Base-by-base conservation (phyloP, 2,113 vertebrate genomes). In the Eulacestoma nigropectus region DNA sequence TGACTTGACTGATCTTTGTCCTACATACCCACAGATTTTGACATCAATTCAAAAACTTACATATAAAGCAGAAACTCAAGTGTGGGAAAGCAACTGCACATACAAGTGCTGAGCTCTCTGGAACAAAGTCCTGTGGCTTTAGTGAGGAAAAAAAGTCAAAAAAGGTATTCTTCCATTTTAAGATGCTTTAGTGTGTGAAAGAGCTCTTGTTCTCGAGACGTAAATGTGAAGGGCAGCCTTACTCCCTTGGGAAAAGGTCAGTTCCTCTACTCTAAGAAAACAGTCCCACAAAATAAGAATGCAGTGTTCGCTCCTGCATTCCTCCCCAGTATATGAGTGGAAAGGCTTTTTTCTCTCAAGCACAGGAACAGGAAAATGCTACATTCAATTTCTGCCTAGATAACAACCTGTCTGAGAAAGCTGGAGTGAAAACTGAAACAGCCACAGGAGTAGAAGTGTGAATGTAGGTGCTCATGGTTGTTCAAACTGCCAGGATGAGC, bases 221-320 rank as follows among this genome's bases (percentile, higher is more conserved):
- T 2, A 7, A 76, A 84, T 33, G 42, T 4, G 2, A 85, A 77
- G 75, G 70, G 63, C 59, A 86, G 75, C 25, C 74, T 68, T 10
- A 1, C 42, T 95, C 82, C 84, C 84, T 74, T 94, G 67, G 82
- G 93, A 97, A 93, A 90, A 85, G 11, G 53, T 65, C 81, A 95
- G 57, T 29, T 85, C 57, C 70, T 59, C 47, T 21, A 11, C 32
- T n/a, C 67, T 26, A 64, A 87, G 59, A 63, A 85, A 92, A 93
- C 0, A 6, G 46, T 56, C 69, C 39, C 42, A 44, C 41, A 79
- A 73, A 85, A n/a, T 42, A 69, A 83, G 87, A 94, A 90, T 65
- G 62, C 69, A 46, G 47, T 1, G 0, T 23, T 84, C 1, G 1
- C 65, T 75, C 37, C 65, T 52, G 62, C 89, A 77, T 73, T 85